These are phyloP conservation scores for Eulemur coronatus DNA, from an alignment of 2,797 vertebrate species.

Conservation along the genomic window DNA sequence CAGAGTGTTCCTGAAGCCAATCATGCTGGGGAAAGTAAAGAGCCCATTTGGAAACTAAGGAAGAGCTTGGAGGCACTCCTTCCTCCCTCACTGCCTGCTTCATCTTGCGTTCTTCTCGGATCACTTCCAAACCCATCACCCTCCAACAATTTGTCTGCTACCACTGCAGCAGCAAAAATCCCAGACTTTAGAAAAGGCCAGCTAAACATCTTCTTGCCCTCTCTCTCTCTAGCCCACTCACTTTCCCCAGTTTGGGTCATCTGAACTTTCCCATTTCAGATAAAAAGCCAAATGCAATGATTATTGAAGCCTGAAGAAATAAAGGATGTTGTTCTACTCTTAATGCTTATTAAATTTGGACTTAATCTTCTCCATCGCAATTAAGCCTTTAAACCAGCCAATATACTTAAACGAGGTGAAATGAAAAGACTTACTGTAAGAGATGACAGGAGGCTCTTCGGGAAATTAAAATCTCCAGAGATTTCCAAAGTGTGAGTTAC, in stretches of 20 bases:
- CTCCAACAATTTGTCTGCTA: slow-evolving; percentile 52
- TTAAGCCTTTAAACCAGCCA: slow-evolving; percentile 76
- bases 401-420: slow-evolving; percentile 75
- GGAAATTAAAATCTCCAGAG: slow-evolving; percentile 78
- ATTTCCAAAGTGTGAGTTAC: slow-evolving; percentile 69
- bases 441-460: slow-evolving; percentile 75
- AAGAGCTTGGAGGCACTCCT: slow-evolving; percentile 42
- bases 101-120: slow-evolving; percentile 22
- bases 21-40: slow-evolving; percentile 69
- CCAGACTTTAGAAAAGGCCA: slow-evolving; percentile 47
- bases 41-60: slow-evolving; percentile 52
- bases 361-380: slow-evolving; percentile 75
- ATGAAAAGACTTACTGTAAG: slow-evolving; percentile 78
- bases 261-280: slow-evolving; percentile 54
- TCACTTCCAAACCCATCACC: slow-evolving; percentile 54
- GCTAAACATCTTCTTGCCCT: slow-evolving; percentile 34
- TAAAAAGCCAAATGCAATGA: slow-evolving; percentile 56
- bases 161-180: not conserved
- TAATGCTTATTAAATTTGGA: slow-evolving; percentile 77
- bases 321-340: slow-evolving; percentile 65
- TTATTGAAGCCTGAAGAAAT: slow-evolving; percentile 70
- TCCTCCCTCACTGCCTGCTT: slow-evolving; percentile 49
- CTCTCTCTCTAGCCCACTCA: not conserved
- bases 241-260: slow-evolving; percentile 13
- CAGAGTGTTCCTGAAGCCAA: slow-evolving; percentile 68